These are phyloP conservation scores for Leptosomus discolor DNA, from an alignment of 2,113 vertebrate genomes.

Conservation along the genomic window DNA sequence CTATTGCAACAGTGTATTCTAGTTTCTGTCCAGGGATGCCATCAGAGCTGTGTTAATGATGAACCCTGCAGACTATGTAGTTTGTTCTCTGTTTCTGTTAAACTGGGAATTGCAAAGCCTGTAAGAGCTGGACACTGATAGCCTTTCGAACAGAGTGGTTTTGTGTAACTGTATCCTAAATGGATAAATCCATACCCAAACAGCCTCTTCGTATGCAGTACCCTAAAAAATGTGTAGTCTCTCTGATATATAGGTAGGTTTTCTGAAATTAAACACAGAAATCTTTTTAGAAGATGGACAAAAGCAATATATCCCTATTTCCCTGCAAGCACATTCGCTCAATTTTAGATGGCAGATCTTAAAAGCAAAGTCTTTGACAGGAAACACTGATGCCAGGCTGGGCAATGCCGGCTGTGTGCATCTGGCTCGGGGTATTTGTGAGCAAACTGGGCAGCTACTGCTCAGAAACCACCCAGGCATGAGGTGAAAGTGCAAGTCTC, in stretches of 20 bases:
- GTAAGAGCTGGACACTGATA: not conserved
- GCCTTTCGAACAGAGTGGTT: not conserved
- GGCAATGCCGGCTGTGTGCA: not conserved
- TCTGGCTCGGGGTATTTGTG: not conserved
- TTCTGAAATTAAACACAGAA: not conserved
- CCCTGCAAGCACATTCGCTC: not conserved
- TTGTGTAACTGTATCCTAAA: not conserved
- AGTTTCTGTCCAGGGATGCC: not conserved
- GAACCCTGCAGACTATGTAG: not conserved
- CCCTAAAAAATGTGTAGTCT: not conserved
- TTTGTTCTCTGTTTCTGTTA: not conserved
- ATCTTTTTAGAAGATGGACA: not conserved
- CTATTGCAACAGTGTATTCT: not conserved
- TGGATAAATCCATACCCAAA: not conserved
- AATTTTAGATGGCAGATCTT: not conserved
- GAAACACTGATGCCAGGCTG: not conserved
- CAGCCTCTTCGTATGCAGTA: not conserved
- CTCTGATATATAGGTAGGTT: not conserved
- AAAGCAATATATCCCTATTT: not conserved
- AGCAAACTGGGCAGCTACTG: not conserved
- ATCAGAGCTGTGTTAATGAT: not conserved
- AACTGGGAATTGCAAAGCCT: not conserved
- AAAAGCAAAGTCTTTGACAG: not conserved
- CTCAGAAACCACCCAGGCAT: fast-evolving
- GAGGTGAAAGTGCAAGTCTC: fast-evolving